These are phyloP conservation scores for Nemotelus pantherinus DNA, from an alignment of 2,888 invertebrate genomes.

Conservation along the genomic window DNA sequence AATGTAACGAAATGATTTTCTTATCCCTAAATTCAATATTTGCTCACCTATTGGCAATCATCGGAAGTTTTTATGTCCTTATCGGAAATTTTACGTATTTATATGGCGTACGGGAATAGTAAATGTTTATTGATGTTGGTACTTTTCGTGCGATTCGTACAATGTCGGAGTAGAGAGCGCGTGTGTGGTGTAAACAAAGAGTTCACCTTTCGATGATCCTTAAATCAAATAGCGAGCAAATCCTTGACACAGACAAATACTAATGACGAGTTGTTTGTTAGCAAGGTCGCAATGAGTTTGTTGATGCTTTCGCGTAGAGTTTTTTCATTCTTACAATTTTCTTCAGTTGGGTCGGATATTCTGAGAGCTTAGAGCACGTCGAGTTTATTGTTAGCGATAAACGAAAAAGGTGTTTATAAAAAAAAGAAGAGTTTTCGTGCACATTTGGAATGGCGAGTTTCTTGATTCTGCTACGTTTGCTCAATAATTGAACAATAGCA, in stretches of 20 bases:
- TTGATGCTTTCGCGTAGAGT: slow-evolving; percentile 14
- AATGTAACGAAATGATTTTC: slow-evolving; percentile 32
- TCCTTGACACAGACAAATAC: slow-evolving; percentile 38
- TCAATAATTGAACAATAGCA: too few relatives aligned
- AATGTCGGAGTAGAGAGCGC: background rate
- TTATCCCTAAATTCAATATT: slow-evolving; percentile 40
- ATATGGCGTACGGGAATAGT: background rate
- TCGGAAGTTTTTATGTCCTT: slow-evolving; percentile 44
- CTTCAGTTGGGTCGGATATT: too few relatives aligned
- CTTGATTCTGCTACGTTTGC: too few relatives aligned
- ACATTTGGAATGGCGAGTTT: too few relatives aligned
- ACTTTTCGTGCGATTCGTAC: background rate
- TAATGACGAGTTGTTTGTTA: slow-evolving; percentile 24
- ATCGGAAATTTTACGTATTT: slow-evolving; percentile 38
- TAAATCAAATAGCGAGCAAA: slow-evolving; percentile 41
- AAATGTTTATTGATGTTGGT: slow-evolving; percentile 34
- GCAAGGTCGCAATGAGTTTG: slow-evolving; percentile 15
- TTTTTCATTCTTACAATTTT: too few relatives aligned
- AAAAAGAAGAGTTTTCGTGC: too few relatives aligned
- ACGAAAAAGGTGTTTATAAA: too few relatives aligned
- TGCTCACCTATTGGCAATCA: slow-evolving; percentile 40
- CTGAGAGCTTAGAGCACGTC: too few relatives aligned
- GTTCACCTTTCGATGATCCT: slow-evolving; percentile 43
- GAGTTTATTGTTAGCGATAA: too few relatives aligned
- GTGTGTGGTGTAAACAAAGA: slow-evolving; percentile 38